Base-by-base conservation (phyloP, 2,888 invertebrate species). In the Stenotaenia linearis region DNA sequence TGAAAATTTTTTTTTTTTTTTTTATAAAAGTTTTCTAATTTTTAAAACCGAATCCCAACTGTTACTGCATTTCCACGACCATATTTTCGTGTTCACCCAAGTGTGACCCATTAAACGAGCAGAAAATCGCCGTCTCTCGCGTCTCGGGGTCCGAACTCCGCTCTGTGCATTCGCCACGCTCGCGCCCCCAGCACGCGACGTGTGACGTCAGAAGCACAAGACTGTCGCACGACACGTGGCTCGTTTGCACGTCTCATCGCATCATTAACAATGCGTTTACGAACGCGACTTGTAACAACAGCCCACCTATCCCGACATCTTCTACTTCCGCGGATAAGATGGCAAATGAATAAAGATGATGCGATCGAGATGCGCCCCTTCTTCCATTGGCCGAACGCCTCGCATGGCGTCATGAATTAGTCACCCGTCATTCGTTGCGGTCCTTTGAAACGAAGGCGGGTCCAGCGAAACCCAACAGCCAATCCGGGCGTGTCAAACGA, bases 201-300 rank as follows among this genome's bases (percentile, higher is more conserved):
- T 28, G 25, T 69, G 69, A 69, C 69, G 69, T 69, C 69, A 69
- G 69, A 69, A 69, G 69, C 69, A 25, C 69, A 28, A 69, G 69
- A 69, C 69, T 9, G 28, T 23, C 69, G 69, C 25, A 25, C 25
- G 69, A 28, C 69, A 69, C 69, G 69, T 69, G 69, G 25, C 69
- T 69, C 25, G 50, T 18, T 50, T 50, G 18, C 50, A 50, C 50
- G 50, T 50, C 6, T 50, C 50, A 18, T 50, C 50, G 50, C 50
- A 50, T 50, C 50, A 18, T 18, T 50, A 50, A 50, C 50, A 50
- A 50, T 50, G 50, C 40, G 40, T 40, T 40, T 40, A 15, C 40
- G 40, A 40, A 40, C n/a, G 23, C 69, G 69, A 69, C 23, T 69
- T 28, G 69, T 21, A 50, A 21, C 2, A 18, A 7, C 50, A 50